Evolutionary conservation across 35 echinoderm and acorn worm genomes (phyloP).

Genomic region (Acanthaster planci): DNA sequence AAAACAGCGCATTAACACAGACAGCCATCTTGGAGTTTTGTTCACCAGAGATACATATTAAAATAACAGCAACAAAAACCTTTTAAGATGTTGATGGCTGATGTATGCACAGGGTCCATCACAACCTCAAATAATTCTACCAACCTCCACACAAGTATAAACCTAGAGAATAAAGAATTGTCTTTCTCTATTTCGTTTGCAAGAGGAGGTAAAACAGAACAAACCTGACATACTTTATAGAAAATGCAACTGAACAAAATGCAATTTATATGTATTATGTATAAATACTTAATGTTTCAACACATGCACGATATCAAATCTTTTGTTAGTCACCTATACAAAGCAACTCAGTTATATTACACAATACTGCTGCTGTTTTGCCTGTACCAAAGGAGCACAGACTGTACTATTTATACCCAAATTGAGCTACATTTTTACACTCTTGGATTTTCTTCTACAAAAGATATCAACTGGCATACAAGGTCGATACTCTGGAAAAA

Average conservation of each 20-base stretch:
- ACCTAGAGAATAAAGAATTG: too few relatives aligned
- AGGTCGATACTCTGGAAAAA: background rate
- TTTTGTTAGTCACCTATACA: background rate
- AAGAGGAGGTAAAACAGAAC: background rate
- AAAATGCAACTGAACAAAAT: background rate
- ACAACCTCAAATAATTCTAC: too few relatives aligned
- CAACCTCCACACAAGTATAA: too few relatives aligned
- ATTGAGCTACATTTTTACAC: background rate
- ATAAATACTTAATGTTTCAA: conserved; percentile 17
- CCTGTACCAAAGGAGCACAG: background rate
- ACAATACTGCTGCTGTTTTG: background rate
- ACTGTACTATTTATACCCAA: background rate
- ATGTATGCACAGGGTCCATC: too few relatives aligned
- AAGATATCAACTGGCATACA: conserved; percentile 7
- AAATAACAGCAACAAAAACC: too few relatives aligned
- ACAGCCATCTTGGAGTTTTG: too few relatives aligned
- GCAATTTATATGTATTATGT: background rate
- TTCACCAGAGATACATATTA: too few relatives aligned
- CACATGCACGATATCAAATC: conserved; percentile 19
- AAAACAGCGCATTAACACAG: too few relatives aligned
- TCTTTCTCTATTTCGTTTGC: too few relatives aligned
- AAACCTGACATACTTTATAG: background rate
- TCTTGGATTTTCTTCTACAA: background rate
- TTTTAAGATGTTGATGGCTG: too few relatives aligned
- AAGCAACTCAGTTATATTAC: background rate